A percentile compares a stretch with the other conserved stretches of the same genome.
Evolutionary conservation across 2,797 vertebrate genomes (phyloP).

Genomic region (Cyprinella venusta): DNA sequence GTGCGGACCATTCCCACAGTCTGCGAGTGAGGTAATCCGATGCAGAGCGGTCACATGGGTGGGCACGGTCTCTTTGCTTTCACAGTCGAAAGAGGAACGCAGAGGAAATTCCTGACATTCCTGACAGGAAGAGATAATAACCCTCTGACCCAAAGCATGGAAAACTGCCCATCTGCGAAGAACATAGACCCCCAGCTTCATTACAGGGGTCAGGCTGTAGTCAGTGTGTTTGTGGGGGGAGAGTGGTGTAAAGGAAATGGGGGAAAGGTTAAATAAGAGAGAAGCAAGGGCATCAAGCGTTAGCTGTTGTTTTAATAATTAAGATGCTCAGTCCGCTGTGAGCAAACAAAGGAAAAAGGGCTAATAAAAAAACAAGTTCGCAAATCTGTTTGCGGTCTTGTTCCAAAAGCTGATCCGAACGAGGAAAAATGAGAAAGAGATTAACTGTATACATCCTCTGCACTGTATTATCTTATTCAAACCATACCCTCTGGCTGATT

Average conservation of each 20-base stretch:
- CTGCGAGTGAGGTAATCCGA: slow-evolving; percentile 46
- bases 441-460: neutral
- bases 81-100: slow-evolving; percentile 70
- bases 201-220: slow-evolving; percentile 11
- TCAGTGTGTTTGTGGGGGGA: neutral
- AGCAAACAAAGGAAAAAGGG: slow-evolving; percentile 17
- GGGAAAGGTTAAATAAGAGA: slow-evolving; percentile 17
- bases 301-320: slow-evolving; percentile 75
- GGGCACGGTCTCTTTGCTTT: slow-evolving; percentile 66
- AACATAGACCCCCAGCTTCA: slow-evolving; percentile 4
- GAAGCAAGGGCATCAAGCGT: slow-evolving; percentile 61
- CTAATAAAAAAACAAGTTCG: neutral
- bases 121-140: slow-evolving; percentile 84
- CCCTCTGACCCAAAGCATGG: slow-evolving; percentile 71
- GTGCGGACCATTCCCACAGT: slow-evolving; percentile 34
- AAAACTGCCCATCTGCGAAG: slow-evolving; percentile 60
- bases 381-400: neutral
- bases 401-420: neutral
- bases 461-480: slow-evolving; percentile 9
- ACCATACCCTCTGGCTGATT: neutral
- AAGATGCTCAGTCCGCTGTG: slow-evolving; percentile 60
- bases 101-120: slow-evolving; percentile 83
- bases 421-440: slow-evolving; percentile 8
- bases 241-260: neutral
- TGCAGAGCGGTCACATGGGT: slow-evolving; percentile 68